Evolutionary conservation across 2,888 invertebrate genomes (phyloP).

Genomic region (Steinernema scapterisci): DNA sequence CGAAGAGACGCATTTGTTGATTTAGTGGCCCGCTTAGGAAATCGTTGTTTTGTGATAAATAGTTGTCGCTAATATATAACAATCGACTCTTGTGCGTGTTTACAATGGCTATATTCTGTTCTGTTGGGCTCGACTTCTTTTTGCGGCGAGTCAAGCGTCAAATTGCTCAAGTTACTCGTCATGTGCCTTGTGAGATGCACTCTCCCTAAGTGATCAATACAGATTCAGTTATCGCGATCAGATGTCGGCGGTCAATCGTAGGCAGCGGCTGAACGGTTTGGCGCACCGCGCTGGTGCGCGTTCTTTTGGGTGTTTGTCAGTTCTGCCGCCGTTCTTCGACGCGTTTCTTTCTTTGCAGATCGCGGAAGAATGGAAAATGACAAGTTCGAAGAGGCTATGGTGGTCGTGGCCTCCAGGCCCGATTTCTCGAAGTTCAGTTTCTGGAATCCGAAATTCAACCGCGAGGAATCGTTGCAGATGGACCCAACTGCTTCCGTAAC

Average conservation of each 20-base stretch:
- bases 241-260: background rate
- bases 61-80: too few relatives aligned
- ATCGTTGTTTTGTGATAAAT: too few relatives aligned
- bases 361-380: background rate
- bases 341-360: background rate
- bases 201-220: background rate
- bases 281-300: background rate
- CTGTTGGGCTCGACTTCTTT: too few relatives aligned
- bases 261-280: background rate
- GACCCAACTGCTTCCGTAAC: background rate
- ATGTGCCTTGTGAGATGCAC: too few relatives aligned
- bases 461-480: background rate
- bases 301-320: background rate
- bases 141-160: too few relatives aligned
- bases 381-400: background rate
- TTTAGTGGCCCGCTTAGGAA: too few relatives aligned
- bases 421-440: background rate
- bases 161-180: too few relatives aligned
- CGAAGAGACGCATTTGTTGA: too few relatives aligned
- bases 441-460: background rate
- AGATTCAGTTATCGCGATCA: conserved; percentile 11
- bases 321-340: background rate
- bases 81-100: too few relatives aligned
- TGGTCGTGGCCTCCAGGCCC: background rate
- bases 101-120: too few relatives aligned